phyloP scores from a whole-genome alignment of 2,797 vertebrate genomes.

The Halcyon smyrnensis region DNA sequence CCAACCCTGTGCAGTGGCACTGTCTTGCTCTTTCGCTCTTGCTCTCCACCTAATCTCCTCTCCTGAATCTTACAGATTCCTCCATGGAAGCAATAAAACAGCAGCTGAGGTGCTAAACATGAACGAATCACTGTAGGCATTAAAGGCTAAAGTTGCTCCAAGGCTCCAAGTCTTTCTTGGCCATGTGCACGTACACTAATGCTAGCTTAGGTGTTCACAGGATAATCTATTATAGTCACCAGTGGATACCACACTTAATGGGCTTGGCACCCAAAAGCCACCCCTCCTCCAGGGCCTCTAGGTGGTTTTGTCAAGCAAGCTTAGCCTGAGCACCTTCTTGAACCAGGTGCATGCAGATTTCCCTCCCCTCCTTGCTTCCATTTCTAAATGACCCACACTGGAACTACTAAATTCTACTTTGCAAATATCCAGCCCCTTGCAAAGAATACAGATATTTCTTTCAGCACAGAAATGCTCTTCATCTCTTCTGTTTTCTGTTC shows the following conservation, averaged over 20 bases:
- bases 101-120: slow-evolving; percentile 37
- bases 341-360: neutral
- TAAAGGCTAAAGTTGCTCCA: slow-evolving; percentile 44
- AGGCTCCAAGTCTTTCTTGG: slow-evolving; percentile 52
- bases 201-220: slow-evolving; percentile 17
- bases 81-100: slow-evolving; percentile 22
- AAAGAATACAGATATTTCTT: neutral
- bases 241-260: neutral
- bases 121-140: neutral
- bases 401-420: neutral
- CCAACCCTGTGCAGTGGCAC: neutral
- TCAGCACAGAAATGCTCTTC: neutral
- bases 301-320: neutral
- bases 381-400: neutral
- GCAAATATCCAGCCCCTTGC: neutral
- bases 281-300: neutral
- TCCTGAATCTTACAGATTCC: neutral
- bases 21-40: neutral
- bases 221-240: neutral
- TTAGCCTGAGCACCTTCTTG: neutral
- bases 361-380: neutral
- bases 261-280: neutral
- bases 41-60: neutral
- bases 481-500: neutral
- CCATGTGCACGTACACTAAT: neutral